Evolutionary conservation across 2,797 vertebrate species (phyloP), one percentile per base, ranked within the genome.

Genomic region (Lagothrix lagotricha): DNA sequence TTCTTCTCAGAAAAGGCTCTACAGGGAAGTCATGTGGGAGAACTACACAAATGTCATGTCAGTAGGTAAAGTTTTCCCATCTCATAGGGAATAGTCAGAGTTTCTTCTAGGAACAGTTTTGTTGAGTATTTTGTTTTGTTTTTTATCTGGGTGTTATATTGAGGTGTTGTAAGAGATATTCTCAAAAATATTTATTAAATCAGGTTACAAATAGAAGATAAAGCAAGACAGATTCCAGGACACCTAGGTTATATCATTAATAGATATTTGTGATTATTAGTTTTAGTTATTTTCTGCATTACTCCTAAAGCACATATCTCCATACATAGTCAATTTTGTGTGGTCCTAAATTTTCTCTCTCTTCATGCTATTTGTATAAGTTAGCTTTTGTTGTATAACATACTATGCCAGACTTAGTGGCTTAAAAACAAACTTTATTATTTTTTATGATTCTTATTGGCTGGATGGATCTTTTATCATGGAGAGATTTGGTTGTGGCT

Each of bases 11-110:
- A 97, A 92, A 92, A 94, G 80, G n/a, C 96, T 98, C 80, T 98
- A 97, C 88, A 94, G 93, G 67, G 96, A 97, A 41, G 94, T 98
- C 83, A 97, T 97, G 96, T 97, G 93, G 95, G 97, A 98, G 75
- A 98, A 98, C 83, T 97, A 98, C 85, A 94, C 91, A 94, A 96
- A 97, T 67, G 80, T 98, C 94, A 88, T 96, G 64, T 97, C 96
- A 90, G 46, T 97, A 97, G 97, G 96, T 98, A 97, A 97, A 97
- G 82, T 91, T 88, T 73, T 84, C 77, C 73, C 7, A 75, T 15
- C 50, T 91, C 20, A 73, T 52, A 85, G 30, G 24, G 17, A 88
- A 91, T 24, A 92, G 5, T 61, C n/a, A 93, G 79, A 87, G 41
- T 84, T 77, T 91, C 58, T 81, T 50, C 73, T 73, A 50, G 67